Conservation (phyloP, 2,113 vertebrate genomes). For the Antidorcas marsupialis region DNA sequence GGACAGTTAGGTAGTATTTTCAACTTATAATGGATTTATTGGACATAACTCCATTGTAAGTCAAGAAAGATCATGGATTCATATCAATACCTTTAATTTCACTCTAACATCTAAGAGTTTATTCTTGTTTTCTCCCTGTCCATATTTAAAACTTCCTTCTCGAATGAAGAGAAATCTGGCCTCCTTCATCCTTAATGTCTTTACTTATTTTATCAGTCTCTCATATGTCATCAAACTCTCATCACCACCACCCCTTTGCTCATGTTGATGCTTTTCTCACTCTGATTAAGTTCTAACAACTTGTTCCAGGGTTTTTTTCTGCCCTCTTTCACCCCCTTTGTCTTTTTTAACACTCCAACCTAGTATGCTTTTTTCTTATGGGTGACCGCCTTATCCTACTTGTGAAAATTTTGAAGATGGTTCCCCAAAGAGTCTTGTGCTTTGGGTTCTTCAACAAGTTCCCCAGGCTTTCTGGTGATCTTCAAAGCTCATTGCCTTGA, state of each 20-base stretch:
- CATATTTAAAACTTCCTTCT: not conserved
- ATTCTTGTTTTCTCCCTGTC: not conserved
- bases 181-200: not conserved
- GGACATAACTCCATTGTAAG: not conserved
- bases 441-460: not conserved
- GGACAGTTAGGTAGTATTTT: not conserved
- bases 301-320: not conserved
- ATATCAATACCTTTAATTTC: not conserved
- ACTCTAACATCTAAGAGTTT: not conserved
- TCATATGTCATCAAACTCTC: not conserved
- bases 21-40: not conserved
- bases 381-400: not conserved
- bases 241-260: not conserved
- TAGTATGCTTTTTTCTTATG: not conserved
- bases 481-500: not conserved
- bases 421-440: conserved; percentile 52
- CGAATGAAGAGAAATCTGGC: not conserved
- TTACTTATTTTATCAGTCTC: not conserved
- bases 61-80: not conserved
- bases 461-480: not conserved
- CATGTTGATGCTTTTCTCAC: not conserved
- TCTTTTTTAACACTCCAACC: not conserved
- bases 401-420: conserved; percentile 50
- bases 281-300: not conserved
- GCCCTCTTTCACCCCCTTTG: not conserved